Conservation (phyloP, 2,113 vertebrate species). For the Copsychus sechellarum region DNA sequence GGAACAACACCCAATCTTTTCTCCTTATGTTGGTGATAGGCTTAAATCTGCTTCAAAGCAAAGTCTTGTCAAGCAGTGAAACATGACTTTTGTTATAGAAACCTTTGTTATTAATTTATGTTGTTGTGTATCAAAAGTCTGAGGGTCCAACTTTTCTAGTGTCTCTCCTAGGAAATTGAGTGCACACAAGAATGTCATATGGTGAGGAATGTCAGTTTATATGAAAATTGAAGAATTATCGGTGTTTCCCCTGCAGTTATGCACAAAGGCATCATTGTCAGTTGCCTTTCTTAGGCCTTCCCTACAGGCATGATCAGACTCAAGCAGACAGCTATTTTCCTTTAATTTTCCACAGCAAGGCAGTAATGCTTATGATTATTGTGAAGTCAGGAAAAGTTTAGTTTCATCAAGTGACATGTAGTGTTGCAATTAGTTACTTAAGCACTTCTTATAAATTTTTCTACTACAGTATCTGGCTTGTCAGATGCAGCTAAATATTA, state of each 20-base stretch:
- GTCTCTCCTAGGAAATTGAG: background rate
- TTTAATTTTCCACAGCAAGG: slow-evolving; percentile 80
- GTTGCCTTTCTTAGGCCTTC: slow-evolving; percentile 74
- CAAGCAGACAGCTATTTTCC: slow-evolving; percentile 76
- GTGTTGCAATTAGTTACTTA: slow-evolving; percentile 79
- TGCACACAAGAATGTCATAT: background rate
- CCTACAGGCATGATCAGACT: slow-evolving; percentile 78
- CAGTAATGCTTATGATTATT: slow-evolving; percentile 83
- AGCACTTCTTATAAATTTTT: slow-evolving; percentile 72
- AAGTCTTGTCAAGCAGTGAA: slow-evolving; percentile 52
- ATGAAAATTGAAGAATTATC: slow-evolving; percentile 65
- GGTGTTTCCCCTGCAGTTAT: slow-evolving; percentile 55
- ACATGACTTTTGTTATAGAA: slow-evolving; percentile 47
- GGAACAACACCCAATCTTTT: slow-evolving; percentile 45
- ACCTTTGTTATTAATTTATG: slow-evolving; percentile 4
- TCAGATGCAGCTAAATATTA: slow-evolving; percentile 77
- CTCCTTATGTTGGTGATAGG: slow-evolving; percentile 37
- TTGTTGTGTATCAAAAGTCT: slow-evolving; percentile 14
- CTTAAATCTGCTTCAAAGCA: slow-evolving; percentile 64
- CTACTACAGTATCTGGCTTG: slow-evolving; percentile 58
- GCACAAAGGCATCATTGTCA: slow-evolving; percentile 73
- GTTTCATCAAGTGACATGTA: slow-evolving; percentile 79
- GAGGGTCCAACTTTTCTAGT: slow-evolving; percentile 33
- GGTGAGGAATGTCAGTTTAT: slow-evolving; percentile 54
- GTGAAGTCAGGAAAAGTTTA: slow-evolving; percentile 83